Base-by-base conservation (phyloP, 2,888 invertebrate species). In the Melieria picta region DNA sequence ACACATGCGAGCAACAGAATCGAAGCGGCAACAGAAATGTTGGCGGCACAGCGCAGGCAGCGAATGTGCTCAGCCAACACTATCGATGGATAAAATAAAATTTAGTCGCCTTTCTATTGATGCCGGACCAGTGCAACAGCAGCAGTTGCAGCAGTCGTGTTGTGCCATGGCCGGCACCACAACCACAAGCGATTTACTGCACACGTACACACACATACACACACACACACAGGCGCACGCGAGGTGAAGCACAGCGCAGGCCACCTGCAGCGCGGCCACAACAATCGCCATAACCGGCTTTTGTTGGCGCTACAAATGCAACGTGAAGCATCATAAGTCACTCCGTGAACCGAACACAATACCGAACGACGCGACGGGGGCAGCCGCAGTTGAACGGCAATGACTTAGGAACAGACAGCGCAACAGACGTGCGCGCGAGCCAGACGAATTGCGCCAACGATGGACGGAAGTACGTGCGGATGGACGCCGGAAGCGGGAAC, bases 291-390 rank as follows among this genome's bases (percentile, higher is more conserved):
- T 58, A 58, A 16, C 5, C 58, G 10, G 30, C 13, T 52, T 52
- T 9, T 30, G 30, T 30, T 30, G 30, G 1, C 30, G 30, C 58
- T 58, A 58, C 58, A 30, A 58, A 58, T 30, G 42, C 16, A 58
- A 30, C 43, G n/a, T 43, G 45, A 45, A 43, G 62, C 13, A 62
- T 47, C 62, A 62, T 62, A 62, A 62, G 62, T 62, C 62, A 62
- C 62, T 11, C 10, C 5, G 62, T 62, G 47, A 13, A 62, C 7
- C 6, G 60, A 11, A 50, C 11, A 11, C 50, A 50, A 50, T 50
- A 52, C 10, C 5, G 52, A n/a, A 7, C 52, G 9, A 30, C 30
- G 30, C 52, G 9, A 30, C 30, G 30, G 30, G 30, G 30, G 30
- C 30, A 30, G 30, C 30, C 30, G 30, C 30, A 30, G 30, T 30